These are phyloP conservation scores for Drosophila macrothrix DNA, from an alignment of 2,888 invertebrate genomes.

Conservation along the genomic window DNA sequence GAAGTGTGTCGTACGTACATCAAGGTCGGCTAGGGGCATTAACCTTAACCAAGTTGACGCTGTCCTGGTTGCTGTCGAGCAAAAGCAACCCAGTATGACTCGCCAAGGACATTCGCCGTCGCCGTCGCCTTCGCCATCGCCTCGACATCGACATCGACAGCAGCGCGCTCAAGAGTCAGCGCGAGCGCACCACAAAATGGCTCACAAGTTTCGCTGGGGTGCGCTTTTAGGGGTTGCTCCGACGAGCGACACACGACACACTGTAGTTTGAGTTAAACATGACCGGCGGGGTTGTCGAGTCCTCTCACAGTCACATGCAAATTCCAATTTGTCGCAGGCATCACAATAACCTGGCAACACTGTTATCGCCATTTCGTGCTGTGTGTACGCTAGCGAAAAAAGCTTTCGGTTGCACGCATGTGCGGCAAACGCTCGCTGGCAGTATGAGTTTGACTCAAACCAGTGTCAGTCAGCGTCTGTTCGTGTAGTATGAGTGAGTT, in stretches of 20 bases:
- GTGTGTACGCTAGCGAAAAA: slow-evolving; percentile 48
- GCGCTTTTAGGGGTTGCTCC: slow-evolving; percentile 71
- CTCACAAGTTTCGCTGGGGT: slow-evolving; percentile 67
- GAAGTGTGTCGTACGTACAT: slow-evolving; percentile 70
- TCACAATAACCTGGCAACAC: slow-evolving; percentile 51
- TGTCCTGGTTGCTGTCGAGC: slow-evolving; percentile 60
- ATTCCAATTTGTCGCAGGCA: no score
- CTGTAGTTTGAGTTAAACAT: slow-evolving; percentile 62
- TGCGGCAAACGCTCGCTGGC: slow-evolving; percentile 35
- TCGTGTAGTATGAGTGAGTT: slow-evolving; percentile 66
- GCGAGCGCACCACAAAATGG: slow-evolving; percentile 48
- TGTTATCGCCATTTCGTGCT: slow-evolving; percentile 27
- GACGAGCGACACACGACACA: slow-evolving; percentile 26
- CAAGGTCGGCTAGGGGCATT: slow-evolving; percentile 84
- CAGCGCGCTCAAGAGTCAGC: slow-evolving; percentile 43
- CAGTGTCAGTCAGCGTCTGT: slow-evolving; percentile 26
- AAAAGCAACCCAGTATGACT: slow-evolving; percentile 52
- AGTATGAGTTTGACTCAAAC: slow-evolving; percentile 67
- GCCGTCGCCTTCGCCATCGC: not conserved
- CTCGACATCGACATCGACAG: slow-evolving; percentile 24
- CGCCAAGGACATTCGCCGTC: slow-evolving; percentile 70
- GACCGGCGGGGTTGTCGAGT: slow-evolving; percentile 50
- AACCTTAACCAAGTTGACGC: slow-evolving; percentile 80
- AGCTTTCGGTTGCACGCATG: slow-evolving; percentile 52
- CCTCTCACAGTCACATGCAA: not conserved